Percentiles rank a stretch among this genome's conserved stretches.
phyloP scores from a whole-genome alignment of 2,888 invertebrate genomes.

The Drosophila borealis region DNA sequence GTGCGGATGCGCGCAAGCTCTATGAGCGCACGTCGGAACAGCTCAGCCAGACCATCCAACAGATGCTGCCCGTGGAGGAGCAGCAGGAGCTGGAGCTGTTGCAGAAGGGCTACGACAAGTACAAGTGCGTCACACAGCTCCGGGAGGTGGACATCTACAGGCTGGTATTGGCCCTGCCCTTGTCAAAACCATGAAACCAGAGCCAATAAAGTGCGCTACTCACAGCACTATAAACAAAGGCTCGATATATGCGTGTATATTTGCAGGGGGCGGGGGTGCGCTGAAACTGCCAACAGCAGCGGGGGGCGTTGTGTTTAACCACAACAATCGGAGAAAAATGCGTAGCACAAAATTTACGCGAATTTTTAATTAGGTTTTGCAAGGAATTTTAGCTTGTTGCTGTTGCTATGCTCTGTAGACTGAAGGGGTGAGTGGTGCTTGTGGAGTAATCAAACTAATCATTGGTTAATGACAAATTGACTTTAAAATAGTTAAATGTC shows the following conservation, averaged over 20 bases:
- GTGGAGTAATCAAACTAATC: too few relatives aligned
- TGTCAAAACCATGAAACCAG: conserved; percentile 3
- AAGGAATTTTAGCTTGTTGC: conserved; percentile 35
- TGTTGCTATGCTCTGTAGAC: conserved; percentile 9
- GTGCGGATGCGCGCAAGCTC: conserved; percentile 79
- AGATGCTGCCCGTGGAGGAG: conserved; percentile 68
- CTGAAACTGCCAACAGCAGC: background rate
- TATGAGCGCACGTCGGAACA: conserved; percentile 72
- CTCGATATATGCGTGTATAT: background rate
- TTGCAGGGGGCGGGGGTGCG: background rate
- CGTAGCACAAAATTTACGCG: conserved; percentile 43
- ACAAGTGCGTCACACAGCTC: conserved; percentile 26
- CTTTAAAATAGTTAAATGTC: too few relatives aligned
- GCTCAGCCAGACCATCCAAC: conserved; percentile 65
- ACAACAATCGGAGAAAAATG: conserved; percentile 23
- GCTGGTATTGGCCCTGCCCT: conserved; percentile 45
- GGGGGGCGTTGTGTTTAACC: conserved; percentile 10
- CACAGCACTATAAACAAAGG: conserved; percentile 1
- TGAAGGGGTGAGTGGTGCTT: too few relatives aligned
- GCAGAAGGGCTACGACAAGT: conserved; percentile 39
- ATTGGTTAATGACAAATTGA: too few relatives aligned
- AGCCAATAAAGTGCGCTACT: conserved; percentile 15
- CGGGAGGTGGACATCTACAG: conserved; percentile 53
- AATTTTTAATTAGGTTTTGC: conserved; percentile 73
- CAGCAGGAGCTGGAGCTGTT: conserved; percentile 56